Base-by-base conservation (phyloP, 2,888 invertebrate genomes). In the Actias luna region DNA sequence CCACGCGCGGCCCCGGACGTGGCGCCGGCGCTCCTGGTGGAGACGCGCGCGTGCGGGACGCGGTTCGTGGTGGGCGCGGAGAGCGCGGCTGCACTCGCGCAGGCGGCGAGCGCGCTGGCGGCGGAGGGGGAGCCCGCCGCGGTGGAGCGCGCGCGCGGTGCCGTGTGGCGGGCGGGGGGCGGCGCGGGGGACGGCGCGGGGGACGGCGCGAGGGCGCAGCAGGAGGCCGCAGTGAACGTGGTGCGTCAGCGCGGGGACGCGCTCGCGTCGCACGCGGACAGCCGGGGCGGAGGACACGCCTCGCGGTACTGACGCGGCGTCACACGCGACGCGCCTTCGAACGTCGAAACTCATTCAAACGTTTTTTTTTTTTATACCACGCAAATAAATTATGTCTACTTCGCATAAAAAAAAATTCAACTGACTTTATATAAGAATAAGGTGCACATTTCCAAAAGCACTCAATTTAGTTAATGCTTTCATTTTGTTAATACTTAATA, bases 181-280 rank as follows among this genome's bases (percentile, higher is more conserved):
- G 39, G 65, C 77, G 33, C 82, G 82, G 64, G 64, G 31, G 63
- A 60, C 46, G 2, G 62, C 64, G 68, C 72, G n/a, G 66, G 69
- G 65, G 71, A 74, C 39, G 39, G 39, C 14, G 39, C 3, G 39
- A n/a, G 33, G 14, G 65, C 80, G 50, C 65, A 67, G 69, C 94
- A 94, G 0, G 94, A 93, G 74, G 85, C 92, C 62, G 95, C 95
- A 68, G 93, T 95, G 64, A 96, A 96, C 88, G 90, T 95, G 63
- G 94, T 96, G 64, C 93, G 94, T 75, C 95, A 96, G 87, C 77
- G 86, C 29, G 94, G 89, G 64, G 95, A 96, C 84, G 90, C 87
- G 63, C 90, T 96, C 66, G 88, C 91, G 66, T 95, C 95, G 65
- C 95, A 96, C 84, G 95, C 96, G 5, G 96, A 96, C 84, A 95